Conservation (phyloP, 2,113 vertebrate genomes). For the Bubo blakistoni region DNA sequence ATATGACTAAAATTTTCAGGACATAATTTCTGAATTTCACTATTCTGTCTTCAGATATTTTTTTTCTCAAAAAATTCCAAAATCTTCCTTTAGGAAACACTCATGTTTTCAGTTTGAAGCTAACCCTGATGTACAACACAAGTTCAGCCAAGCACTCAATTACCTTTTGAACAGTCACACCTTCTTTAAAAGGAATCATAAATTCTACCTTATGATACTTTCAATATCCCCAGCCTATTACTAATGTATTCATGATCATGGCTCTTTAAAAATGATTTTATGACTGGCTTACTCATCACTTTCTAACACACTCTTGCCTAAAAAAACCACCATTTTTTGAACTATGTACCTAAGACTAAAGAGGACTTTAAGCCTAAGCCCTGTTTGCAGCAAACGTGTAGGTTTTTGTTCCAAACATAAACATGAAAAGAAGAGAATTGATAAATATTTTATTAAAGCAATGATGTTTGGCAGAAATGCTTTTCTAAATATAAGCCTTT, state of each 20-base stretch:
- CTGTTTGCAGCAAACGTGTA: background rate
- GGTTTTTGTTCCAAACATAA: background rate
- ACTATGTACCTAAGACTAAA: conserved; percentile 4
- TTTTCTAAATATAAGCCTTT: background rate
- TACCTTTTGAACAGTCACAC: background rate
- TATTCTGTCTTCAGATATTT: background rate
- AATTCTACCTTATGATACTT: conserved; percentile 9
- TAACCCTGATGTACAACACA: background rate
- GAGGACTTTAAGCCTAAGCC: background rate
- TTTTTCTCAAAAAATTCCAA: background rate
- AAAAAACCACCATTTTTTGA: background rate
- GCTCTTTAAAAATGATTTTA: background rate
- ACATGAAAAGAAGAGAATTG: background rate
- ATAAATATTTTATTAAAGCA: background rate
- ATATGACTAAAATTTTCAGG: background rate
- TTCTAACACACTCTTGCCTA: background rate
- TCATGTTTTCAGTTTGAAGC: background rate
- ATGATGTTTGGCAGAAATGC: background rate
- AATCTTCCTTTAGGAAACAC: background rate
- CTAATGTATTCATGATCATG: conserved; percentile 26
- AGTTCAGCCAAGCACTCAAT: background rate
- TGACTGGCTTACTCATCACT: background rate
- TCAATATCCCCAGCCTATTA: conserved; percentile 3
- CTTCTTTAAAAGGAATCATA: background rate
- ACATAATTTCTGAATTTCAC: background rate